Evolutionary conservation across 1,140 invertebrate species (phyloP), one percentile per base, ranked within the genome.

Genomic region (Magallana ariakensis): DNA sequence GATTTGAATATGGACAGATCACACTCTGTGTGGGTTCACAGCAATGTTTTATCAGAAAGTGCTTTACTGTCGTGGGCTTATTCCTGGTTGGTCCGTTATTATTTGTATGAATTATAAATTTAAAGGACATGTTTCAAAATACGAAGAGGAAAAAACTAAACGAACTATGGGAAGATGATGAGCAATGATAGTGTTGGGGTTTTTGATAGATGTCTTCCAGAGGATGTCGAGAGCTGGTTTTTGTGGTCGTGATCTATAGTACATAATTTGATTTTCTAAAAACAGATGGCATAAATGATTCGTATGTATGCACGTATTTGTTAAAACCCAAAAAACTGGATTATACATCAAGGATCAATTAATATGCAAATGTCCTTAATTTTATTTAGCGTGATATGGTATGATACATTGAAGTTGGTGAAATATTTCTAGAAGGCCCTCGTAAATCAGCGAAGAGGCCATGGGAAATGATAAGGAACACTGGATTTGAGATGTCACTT

Each of bases 321-420:
- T 33, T 75, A 19, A 75, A 75, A 70, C 22, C 33, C 66, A 26
- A 46, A 46, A 46, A 46, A 46, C 66, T 8, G 13, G 22, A 75
- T 75, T 26, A 75, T 75, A 75, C 66, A 75, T 33, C 15, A 26
- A 75, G 33, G 66, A 75, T 26, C 22, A 26, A 75, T 75, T 75
- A 75, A 75, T 75, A 75, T 75, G 66, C 22, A 75, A 75, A 75
- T 33, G 66, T 75, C 33, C 22, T 26, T 4, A 26, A 75, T 75
- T 75, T 26, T 75, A 75, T 26, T 75, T 75, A 26, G 66, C 66
- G 26, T 75, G 66, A 19, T 26, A 26, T 19, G 11, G 15, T 60
- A 60, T 26, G 66, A 75, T 75, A 75, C 26, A 75, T 75, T 75
- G 33, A 75, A 75, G 22, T 26, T 22, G 11, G 22, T 75, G 66